phyloP scores from a whole-genome alignment of 2,113 vertebrate genomes.

The Siniperca knerii region DNA sequence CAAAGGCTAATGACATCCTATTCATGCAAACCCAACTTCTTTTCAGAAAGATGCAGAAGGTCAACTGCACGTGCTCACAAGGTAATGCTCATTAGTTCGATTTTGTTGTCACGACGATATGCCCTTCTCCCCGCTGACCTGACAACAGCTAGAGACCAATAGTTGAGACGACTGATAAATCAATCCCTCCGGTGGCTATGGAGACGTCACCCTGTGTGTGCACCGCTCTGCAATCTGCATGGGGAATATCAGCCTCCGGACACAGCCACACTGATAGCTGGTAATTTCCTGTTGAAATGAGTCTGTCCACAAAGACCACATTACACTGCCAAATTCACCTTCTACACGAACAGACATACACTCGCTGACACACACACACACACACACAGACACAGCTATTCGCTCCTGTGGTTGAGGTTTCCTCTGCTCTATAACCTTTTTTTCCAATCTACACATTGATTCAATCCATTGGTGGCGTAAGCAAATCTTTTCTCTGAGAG shows the following conservation, averaged over 20 bases:
- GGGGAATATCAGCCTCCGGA: conserved; percentile 67
- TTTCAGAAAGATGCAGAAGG: background rate
- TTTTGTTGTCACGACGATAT: conserved; percentile 22
- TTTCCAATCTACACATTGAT: conserved; percentile 12
- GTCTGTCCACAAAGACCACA: conserved; percentile 62
- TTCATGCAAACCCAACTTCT: background rate
- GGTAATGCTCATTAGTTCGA: conserved; percentile 25
- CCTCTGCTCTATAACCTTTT: background rate
- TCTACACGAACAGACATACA: conserved; percentile 20
- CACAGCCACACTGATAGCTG: conserved; percentile 52
- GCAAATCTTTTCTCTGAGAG: conserved; percentile 12
- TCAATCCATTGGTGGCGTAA: background rate
- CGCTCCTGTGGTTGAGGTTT: background rate
- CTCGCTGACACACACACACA: background rate
- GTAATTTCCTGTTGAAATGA: conserved; percentile 80
- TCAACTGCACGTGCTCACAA: background rate
- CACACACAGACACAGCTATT: conserved; percentile 3
- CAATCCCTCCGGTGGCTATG: conserved; percentile 47
- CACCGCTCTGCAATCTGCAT: conserved; percentile 47
- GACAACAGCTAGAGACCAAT: conserved; percentile 43
- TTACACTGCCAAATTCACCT: conserved; percentile 34
- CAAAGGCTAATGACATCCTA: conserved; percentile 23
- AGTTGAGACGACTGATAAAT: conserved; percentile 51
- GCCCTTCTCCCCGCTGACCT: conserved; percentile 12
- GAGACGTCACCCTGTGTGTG: conserved; percentile 44